Percentiles rank a stretch among this genome's conserved stretches.
Conservation (phyloP, 2,888 invertebrate genomes). For the Platycnemis pennipes region DNA sequence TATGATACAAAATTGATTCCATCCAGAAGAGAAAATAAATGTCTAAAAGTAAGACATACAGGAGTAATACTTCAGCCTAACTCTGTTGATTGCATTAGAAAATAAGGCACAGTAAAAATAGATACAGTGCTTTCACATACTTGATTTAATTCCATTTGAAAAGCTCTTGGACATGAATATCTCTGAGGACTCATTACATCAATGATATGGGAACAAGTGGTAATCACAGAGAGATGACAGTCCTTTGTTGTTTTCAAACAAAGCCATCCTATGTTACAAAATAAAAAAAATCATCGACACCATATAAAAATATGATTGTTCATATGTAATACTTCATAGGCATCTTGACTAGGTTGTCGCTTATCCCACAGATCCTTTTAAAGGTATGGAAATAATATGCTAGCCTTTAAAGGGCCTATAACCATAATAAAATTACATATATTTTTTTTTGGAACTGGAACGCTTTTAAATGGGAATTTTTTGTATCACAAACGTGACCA, state of each 20-base stretch:
- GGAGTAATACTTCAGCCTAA: conserved; percentile 14
- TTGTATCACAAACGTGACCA: not conserved
- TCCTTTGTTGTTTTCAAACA: conserved; percentile 23
- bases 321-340: conserved; percentile 17
- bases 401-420: conserved; percentile 21
- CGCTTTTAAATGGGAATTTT: not conserved
- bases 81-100: conserved; percentile 4
- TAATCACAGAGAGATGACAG: not conserved
- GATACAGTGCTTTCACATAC: conserved; percentile 26
- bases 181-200: not conserved
- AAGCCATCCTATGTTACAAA: not conserved
- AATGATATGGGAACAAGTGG: not conserved
- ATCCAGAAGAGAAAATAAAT: conserved; percentile 20
- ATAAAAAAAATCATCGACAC: conserved; percentile 5
- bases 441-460: not conserved
- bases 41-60: not conserved
- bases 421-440: not conserved
- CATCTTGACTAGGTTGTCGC: conserved; percentile 35
- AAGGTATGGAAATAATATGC: conserved; percentile 3
- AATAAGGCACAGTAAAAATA: conserved; percentile 52
- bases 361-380: not conserved
- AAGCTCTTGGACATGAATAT: not conserved
- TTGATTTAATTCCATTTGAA: not conserved
- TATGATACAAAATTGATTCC: not conserved
- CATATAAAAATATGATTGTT: conserved; percentile 32